These are phyloP conservation scores for Paraplagusia blochii DNA, from an alignment of 2,113 vertebrate genomes.

Conservation along the genomic window DNA sequence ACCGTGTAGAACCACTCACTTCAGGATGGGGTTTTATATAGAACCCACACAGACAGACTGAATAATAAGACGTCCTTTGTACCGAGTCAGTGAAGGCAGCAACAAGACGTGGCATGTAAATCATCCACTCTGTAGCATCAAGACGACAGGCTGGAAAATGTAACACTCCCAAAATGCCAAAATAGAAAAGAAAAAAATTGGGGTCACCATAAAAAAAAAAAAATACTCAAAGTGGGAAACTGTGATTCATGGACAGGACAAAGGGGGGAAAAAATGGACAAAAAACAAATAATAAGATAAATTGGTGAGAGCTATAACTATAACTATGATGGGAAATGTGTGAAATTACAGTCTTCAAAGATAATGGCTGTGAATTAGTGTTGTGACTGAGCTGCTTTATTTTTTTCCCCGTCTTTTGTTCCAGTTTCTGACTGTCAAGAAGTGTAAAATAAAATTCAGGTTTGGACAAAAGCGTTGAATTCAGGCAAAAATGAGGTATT, in stretches of 20 bases:
- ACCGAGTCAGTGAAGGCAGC: conserved; percentile 30
- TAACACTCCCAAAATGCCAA: conserved; percentile 18
- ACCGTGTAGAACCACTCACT: background rate
- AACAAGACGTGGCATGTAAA: conserved; percentile 39
- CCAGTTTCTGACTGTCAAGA: too few species aligned
- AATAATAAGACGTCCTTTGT: conserved; percentile 33
- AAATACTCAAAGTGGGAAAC: background rate
- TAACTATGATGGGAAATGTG: conserved; percentile 37
- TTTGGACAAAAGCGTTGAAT: too few species aligned
- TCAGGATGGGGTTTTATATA: conserved; percentile 12
- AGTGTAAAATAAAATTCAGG: too few species aligned
- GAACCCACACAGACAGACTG: conserved; percentile 19
- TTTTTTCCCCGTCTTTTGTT: too few species aligned
- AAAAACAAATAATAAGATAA: conserved; percentile 23
- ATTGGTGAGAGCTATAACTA: conserved; percentile 10
- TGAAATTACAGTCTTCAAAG: too few species aligned
- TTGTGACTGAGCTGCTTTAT: too few species aligned
- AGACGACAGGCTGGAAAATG: conserved; percentile 43
- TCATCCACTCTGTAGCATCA: conserved; percentile 28
- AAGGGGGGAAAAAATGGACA: conserved; percentile 7
- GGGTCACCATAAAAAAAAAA: conserved; percentile 42
- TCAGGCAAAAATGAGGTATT: too few species aligned
- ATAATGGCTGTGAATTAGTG: too few species aligned
- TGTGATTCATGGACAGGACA: conserved; percentile 26
- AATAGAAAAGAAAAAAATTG: conserved; percentile 24